Percentiles rank a stretch among this genome's conserved stretches.
Evolutionary conservation across 2,113 vertebrate species (phyloP).

Genomic region (Rhinolophus ferrumequinum): DNA sequence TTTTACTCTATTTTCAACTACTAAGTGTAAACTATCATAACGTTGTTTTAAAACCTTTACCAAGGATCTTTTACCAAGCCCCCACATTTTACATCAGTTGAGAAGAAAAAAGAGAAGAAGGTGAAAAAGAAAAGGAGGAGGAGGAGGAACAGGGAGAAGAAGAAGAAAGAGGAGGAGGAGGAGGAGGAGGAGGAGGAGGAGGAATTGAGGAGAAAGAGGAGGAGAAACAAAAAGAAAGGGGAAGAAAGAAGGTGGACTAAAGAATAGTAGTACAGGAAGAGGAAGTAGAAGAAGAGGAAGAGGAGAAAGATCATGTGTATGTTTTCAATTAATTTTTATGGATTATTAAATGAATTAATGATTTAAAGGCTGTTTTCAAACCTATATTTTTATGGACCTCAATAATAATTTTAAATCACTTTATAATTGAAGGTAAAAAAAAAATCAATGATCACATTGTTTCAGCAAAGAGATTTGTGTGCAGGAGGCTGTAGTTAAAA

Average conservation of each 20-base stretch:
- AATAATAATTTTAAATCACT: background rate
- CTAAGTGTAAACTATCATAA: background rate
- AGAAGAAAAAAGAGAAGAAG: background rate
- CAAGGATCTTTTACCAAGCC: background rate
- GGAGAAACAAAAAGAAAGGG: background rate
- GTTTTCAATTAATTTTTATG: background rate
- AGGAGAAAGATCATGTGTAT: background rate
- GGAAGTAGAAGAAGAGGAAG: background rate
- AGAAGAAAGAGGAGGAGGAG: too few species aligned
- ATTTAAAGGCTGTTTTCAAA: background rate
- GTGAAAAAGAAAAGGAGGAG: background rate
- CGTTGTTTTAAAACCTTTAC: slow-evolving; percentile 8
- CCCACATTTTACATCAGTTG: background rate
- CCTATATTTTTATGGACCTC: background rate
- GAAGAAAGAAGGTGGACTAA: background rate
- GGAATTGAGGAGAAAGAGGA: background rate
- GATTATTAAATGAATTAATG: background rate
- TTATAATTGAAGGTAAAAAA: background rate
- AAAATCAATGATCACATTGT: background rate
- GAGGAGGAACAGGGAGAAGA: too few species aligned
- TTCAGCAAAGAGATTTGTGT: background rate
- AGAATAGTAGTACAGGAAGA: background rate
- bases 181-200: background rate
- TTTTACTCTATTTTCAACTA: background rate
- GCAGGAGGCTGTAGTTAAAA: background rate